Evolutionary conservation across 1,140 invertebrate species (phyloP), one percentile per base, ranked within the genome.

Genomic region (Brachionus rubens): DNA sequence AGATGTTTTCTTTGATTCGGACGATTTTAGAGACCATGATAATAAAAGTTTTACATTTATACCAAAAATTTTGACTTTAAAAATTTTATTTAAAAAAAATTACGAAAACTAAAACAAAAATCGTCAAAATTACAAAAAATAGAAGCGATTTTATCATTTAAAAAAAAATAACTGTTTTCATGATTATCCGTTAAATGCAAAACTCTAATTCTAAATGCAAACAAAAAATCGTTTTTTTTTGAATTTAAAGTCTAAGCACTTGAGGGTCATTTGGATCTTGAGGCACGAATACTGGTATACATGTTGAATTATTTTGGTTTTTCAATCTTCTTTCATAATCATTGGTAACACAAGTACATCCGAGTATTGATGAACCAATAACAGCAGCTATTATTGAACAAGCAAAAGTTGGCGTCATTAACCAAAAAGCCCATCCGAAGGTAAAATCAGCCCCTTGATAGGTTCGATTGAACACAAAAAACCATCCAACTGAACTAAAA

Each of bases 271-370:
- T 59, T 28, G 30, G 28, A 59, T 59, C 54, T 59, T 59, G 54
- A 6, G 54, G 28, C 7, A 59, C 19, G 30, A 59, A 59, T 59
- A 59, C 33, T 16, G 54, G 54, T 33, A 59, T 59, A 19, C 16
- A 19, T 7, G 33, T 28, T 6, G 30, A 12, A n/a, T 33, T 59
- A 12, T 26, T n/a, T 6, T 28, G n/a, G n/a, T 33, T 59, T 16
- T 9, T 59, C 6, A 26, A n/a, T 36, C 19, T 36, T 26, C 59
- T 41, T 65, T 65, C 59, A 9, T 21, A 65, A 26, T 65, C 19
- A 16, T 72, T 72, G 6, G 68, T 72, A 7, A 72, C 68, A 72
- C 68, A 72, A 28, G 68, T 72, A 48, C 68, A 72, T 3, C 68
- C 68, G 3, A 72, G 36, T 7, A 72, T 72, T 12, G 68, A 21